Evolutionary conservation across 1,140 invertebrate species (phyloP).

Genomic region (Hormaphis cornu): DNA sequence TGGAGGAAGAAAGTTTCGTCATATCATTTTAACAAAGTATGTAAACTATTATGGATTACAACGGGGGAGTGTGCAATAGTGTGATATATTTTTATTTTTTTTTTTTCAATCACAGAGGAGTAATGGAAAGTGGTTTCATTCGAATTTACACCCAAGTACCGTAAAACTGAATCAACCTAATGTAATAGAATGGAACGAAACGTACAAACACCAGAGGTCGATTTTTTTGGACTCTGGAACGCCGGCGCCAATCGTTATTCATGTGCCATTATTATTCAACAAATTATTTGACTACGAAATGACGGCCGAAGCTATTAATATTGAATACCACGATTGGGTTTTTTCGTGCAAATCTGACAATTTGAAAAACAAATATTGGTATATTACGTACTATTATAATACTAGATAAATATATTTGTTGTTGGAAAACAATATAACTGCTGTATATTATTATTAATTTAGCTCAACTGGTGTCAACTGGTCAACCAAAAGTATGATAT

Average conservation of each 20-base stretch:
- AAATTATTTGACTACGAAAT: conserved; percentile 4
- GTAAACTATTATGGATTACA: conserved; percentile 40
- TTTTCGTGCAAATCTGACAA: conserved; percentile 19
- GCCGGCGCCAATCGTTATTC: neutral
- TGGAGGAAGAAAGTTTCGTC: conserved; percentile 36
- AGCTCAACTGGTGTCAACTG: neutral
- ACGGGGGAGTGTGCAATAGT: conserved; percentile 37
- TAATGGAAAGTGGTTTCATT: conserved; percentile 23
- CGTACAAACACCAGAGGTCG: neutral
- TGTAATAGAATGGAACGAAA: conserved; percentile 20
- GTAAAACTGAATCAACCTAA: conserved; percentile 15
- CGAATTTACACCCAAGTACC: conserved; percentile 1
- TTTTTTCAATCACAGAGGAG: conserved; percentile 41
- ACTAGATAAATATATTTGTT: neutral
- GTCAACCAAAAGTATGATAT: conserved; percentile 22
- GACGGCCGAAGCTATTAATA: conserved; percentile 28
- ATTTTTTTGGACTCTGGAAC: conserved; percentile 6
- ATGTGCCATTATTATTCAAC: neutral
- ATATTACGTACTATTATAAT: no score
- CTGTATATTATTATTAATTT: neutral
- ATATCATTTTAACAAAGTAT: conserved; percentile 44
- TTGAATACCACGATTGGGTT: conserved; percentile 30
- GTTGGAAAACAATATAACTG: neutral
- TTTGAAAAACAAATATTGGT: conserved; percentile 3
- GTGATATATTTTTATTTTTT: conserved; percentile 44